These are phyloP conservation scores for Prunella himalayana DNA, from an alignment of 2,113 vertebrate species.

Conservation along the genomic window DNA sequence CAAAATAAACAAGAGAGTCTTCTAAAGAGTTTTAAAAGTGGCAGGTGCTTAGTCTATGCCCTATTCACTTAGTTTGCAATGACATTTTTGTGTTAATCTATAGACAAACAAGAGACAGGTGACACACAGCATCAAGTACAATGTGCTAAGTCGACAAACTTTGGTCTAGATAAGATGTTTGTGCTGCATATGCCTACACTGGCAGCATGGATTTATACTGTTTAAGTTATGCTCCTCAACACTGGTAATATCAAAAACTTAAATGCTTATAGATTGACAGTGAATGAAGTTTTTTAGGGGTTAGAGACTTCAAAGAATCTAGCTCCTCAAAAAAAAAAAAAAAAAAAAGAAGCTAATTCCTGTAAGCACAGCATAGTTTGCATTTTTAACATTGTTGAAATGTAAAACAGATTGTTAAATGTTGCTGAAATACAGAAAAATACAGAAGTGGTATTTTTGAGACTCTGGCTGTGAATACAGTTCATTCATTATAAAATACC, in stretches of 20 bases:
- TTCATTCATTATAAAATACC: background rate
- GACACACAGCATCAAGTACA: conserved; percentile 65
- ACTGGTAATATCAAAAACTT: background rate
- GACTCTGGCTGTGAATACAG: background rate
- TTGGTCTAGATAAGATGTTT: conserved; percentile 56
- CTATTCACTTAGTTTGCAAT: conserved; percentile 78
- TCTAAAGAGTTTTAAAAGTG: conserved; percentile 87
- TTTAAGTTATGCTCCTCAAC: background rate
- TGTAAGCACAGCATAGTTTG: background rate
- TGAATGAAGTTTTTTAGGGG: background rate
- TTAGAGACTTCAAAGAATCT: background rate
- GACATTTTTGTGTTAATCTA: conserved; percentile 78
- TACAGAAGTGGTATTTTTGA: background rate
- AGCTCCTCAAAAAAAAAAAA: background rate
- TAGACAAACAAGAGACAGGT: conserved; percentile 83
- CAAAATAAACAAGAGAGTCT: conserved; percentile 87
- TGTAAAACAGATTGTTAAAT: background rate
- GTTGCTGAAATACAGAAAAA: background rate
- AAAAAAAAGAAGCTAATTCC: background rate
- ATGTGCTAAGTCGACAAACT: conserved; percentile 61
- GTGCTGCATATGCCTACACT: conserved; percentile 2
- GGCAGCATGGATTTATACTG: conserved; percentile 14
- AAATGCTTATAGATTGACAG: background rate
- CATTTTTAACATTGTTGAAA: background rate
- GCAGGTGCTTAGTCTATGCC: conserved; percentile 89